Conservation (phyloP, 2,888 invertebrate species). For the Acleris laterana region DNA sequence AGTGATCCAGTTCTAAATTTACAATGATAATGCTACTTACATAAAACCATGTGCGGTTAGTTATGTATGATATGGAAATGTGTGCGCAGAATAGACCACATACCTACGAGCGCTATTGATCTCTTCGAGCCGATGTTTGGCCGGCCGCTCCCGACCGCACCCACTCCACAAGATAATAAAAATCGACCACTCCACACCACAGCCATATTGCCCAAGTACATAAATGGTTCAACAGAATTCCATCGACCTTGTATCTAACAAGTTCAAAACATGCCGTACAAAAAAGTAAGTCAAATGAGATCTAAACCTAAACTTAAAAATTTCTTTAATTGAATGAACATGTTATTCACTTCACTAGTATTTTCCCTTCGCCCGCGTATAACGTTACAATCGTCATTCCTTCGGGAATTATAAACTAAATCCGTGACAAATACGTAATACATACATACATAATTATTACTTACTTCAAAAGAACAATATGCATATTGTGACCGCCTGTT, state of each 20-base stretch:
- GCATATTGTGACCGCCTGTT: no score
- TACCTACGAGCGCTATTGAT: constrained; percentile 66
- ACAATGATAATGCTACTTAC: background rate
- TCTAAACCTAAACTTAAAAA: no score
- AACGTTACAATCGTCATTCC: no score
- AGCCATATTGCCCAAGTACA: constrained; percentile 53
- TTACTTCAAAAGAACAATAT: no score
- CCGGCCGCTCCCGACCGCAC: constrained; percentile 78
- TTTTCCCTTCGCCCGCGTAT: no score
- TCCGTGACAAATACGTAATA: no score
- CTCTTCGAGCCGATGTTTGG: constrained; percentile 71
- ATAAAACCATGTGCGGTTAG: constrained; percentile 1
- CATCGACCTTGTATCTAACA: constrained; percentile 8
- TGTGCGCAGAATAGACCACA: constrained; percentile 69
- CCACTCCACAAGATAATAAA: constrained; percentile 75
- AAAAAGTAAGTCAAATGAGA: background rate
- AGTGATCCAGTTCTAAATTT: no score
- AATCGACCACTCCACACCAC: constrained; percentile 71
- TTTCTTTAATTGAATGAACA: no score
- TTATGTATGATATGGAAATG: constrained; percentile 34
- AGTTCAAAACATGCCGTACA: background rate
- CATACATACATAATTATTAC: no score
- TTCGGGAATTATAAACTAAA: no score
- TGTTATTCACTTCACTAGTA: no score
- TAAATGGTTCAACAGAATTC: constrained; percentile 24